Percentiles rank a stretch among this genome's conserved stretches.
These are phyloP conservation scores for Euwallacea similis DNA, from an alignment of 1,140 invertebrate species.

Conservation along the genomic window DNA sequence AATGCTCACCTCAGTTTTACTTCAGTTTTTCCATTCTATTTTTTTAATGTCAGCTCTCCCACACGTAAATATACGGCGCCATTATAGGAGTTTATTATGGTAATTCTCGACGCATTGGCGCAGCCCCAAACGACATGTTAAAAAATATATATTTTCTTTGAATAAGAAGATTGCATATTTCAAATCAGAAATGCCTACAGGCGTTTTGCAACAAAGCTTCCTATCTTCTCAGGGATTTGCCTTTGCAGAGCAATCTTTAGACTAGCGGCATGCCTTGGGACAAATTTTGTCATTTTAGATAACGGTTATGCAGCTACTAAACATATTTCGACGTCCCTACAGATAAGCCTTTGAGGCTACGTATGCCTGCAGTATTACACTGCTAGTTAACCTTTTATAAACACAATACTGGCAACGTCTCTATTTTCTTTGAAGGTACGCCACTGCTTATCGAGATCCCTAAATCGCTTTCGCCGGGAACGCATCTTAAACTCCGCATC, in stretches of 20 bases:
- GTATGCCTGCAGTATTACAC: no score
- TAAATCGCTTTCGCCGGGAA: background rate
- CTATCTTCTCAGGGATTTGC: background rate
- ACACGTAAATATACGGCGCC: background rate
- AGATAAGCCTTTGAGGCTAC: no score
- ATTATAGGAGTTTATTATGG: no score
- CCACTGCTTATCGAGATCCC: background rate
- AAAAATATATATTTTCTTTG: no score
- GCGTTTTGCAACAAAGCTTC: background rate
- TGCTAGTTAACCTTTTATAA: no score
- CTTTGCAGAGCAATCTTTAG: background rate
- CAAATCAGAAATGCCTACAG: background rate
- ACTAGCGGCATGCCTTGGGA: background rate
- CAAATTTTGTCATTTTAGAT: conserved; percentile 6
- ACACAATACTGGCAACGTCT: no score
- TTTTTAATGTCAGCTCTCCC: no score
- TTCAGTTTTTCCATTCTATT: no score
- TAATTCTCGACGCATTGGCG: no score
- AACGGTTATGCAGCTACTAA: background rate
- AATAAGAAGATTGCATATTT: no score
- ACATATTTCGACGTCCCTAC: background rate
- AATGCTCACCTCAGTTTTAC: no score
- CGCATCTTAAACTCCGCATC: background rate
- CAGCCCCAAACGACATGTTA: no score
- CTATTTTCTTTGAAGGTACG: background rate